Percentiles rank a stretch among this genome's conserved stretches.
phyloP scores from a whole-genome alignment of 2,888 invertebrate species.

The Hirtodrosophila confusa region DNA sequence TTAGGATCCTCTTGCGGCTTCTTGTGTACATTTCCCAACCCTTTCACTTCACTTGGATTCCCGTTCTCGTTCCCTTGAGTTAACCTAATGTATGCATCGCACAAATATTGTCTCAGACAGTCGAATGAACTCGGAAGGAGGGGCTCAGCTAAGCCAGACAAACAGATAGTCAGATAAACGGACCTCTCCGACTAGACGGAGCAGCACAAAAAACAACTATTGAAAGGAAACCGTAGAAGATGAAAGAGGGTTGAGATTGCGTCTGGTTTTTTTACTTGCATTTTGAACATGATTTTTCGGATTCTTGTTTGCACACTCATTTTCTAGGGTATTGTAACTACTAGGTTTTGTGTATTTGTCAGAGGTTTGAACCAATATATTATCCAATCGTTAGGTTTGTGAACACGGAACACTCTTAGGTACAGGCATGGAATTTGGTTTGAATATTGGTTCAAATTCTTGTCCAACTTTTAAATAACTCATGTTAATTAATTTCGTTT shows the following conservation, averaged over 20 bases:
- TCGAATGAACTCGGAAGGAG: constrained; percentile 49
- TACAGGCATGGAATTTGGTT: too few relatives aligned
- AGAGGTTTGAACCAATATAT: too few relatives aligned
- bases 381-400: too few relatives aligned
- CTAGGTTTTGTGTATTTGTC: background rate
- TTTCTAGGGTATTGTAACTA: background rate
- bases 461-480: too few relatives aligned
- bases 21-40: constrained; percentile 31
- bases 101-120: constrained; percentile 77
- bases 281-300: constrained; percentile 5
- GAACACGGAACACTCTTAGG: too few relatives aligned
- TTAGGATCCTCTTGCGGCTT: constrained; percentile 12
- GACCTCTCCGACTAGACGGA: constrained; percentile 33
- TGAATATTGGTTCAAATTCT: too few relatives aligned
- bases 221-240: constrained; percentile 33
- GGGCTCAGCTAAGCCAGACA: constrained; percentile 53
- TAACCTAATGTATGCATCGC: constrained; percentile 69
- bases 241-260: constrained; percentile 33
- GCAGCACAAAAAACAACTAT: constrained; percentile 14
- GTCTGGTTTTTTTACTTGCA: constrained; percentile 5
- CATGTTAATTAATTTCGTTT: too few relatives aligned
- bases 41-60: constrained; percentile 31
- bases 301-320: constrained; percentile 5
- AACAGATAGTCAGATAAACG: constrained; percentile 46
- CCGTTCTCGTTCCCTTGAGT: constrained; percentile 28